Conservation (phyloP, 2,888 invertebrate genomes). For the Tanypteryx hageni region DNA sequence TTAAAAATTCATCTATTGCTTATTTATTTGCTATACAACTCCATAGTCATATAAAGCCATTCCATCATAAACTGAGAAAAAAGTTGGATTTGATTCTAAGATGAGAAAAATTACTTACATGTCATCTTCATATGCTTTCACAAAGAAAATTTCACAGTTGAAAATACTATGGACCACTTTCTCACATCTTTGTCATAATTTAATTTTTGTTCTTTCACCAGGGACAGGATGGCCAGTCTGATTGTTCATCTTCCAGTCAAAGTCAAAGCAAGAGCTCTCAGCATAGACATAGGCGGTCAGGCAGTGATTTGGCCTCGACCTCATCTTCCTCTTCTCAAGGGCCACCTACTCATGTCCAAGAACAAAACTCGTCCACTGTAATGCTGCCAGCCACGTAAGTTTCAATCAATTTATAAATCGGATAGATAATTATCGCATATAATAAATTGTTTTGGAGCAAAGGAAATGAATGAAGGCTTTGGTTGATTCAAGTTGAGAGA, state of each 20-base stretch:
- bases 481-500: too few species aligned
- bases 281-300: constrained; percentile 73
- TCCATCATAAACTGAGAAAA: too few species aligned
- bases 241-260: constrained; percentile 14
- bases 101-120: too few species aligned
- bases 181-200: background rate
- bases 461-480: too few species aligned
- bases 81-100: too few species aligned
- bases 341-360: constrained; percentile 10
- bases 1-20: too few species aligned
- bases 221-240: constrained; percentile 43
- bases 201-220: background rate
- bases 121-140: background rate
- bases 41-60: too few species aligned
- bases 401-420: background rate
- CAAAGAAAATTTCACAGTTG: background rate
- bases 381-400: constrained; percentile 82
- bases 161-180: too few species aligned
- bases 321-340: constrained; percentile 70
- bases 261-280: constrained; percentile 67
- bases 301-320: constrained; percentile 74
- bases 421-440: too few species aligned
- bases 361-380: background rate
- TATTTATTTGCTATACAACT: too few species aligned
- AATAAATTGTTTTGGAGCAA: too few species aligned